Evolutionary conservation across 2,888 invertebrate species (phyloP).

Genomic region (Heliothis peltigera): DNA sequence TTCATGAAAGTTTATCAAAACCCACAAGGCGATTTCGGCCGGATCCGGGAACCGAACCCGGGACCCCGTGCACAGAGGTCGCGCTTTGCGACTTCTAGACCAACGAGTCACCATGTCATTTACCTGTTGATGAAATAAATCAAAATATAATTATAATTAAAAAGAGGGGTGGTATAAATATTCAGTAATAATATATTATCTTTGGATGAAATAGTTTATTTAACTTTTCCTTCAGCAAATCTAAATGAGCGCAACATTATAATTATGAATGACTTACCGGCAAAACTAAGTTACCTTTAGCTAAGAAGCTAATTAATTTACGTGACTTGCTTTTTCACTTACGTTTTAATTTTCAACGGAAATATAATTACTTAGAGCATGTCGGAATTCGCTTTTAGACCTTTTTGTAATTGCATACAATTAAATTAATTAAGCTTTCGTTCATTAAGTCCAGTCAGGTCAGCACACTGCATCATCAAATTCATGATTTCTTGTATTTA

Average conservation of each 20-base stretch:
- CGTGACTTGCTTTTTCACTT: constrained; percentile 14
- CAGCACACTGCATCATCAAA: too few species aligned
- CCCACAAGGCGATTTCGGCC: too few species aligned
- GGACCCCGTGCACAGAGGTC: too few species aligned
- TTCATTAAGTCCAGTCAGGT: too few species aligned
- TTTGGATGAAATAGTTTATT: not conserved
- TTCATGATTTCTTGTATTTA: too few species aligned
- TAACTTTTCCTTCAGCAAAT: not conserved
- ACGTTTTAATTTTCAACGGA: constrained; percentile 15
- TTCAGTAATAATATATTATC: not conserved
- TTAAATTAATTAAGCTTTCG: not conserved
- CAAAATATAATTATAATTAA: too few species aligned
- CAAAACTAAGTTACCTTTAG: constrained; percentile 4
- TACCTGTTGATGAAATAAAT: too few species aligned
- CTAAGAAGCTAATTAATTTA: constrained; percentile 37
- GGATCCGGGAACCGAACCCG: too few species aligned
- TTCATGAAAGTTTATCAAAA: too few species aligned
- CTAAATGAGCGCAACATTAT: not conserved
- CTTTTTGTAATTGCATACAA: not conserved
- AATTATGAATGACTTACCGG: constrained; percentile 11
- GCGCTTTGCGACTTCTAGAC: too few species aligned
- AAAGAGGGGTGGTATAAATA: not conserved
- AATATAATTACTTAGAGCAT: constrained; percentile 14
- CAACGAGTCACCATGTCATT: too few species aligned
- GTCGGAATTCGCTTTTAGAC: not conserved